Base-by-base conservation (phyloP, 2,888 invertebrate genomes). In the Phrixothrix hirtus region DNA sequence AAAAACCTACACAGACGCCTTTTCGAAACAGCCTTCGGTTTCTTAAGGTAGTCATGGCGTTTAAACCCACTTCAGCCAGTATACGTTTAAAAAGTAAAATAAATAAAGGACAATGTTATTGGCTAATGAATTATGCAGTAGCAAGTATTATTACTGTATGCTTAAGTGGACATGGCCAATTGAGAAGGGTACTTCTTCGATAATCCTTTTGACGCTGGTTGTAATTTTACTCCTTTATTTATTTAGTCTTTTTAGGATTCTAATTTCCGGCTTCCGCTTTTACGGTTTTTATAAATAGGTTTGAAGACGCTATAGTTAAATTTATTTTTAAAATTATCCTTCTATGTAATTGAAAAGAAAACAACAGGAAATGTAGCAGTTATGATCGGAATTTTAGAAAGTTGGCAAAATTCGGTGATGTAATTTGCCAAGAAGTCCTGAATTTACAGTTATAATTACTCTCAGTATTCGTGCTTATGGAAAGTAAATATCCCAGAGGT, bases 401-500 rank as follows among this genome's bases (percentile, higher is more conserved):
- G 39, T 46, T 46, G 14, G 12, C 35, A 37, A 26, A 48, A 37
- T 37, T 41, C 41, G 27, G 32, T 48, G 39, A 47, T 36, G 47
- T 47, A 47, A 39, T 48, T 26, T 13, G 2, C 10, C 26, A 34
- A 34, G 15, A 14, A 34, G n/a, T 34, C 5, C 1, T 31, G 11
- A 11, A 31, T 43, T 44, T 44, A 34, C 36, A 29, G 35, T 49
- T 49, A 17, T 49, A 49, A 49, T 41, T 37, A 15, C 32, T 43
- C 36, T 5, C 35, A 16, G 13, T 36, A 45, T 45, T 30, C 14
- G 51, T 45, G 34, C 26, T 30, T 38, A 45, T 44, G 37, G 52
- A 52, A 47, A 52, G 52, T 52, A 46, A 45, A 36, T 47, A 37
- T 44, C 25, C 15, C 29, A 43, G 43, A 52, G 57, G 52, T 57